Evolutionary conservation across 2,888 invertebrate genomes (phyloP), one percentile per base, ranked within the genome.

Genomic region (Acronicta alni): DNA sequence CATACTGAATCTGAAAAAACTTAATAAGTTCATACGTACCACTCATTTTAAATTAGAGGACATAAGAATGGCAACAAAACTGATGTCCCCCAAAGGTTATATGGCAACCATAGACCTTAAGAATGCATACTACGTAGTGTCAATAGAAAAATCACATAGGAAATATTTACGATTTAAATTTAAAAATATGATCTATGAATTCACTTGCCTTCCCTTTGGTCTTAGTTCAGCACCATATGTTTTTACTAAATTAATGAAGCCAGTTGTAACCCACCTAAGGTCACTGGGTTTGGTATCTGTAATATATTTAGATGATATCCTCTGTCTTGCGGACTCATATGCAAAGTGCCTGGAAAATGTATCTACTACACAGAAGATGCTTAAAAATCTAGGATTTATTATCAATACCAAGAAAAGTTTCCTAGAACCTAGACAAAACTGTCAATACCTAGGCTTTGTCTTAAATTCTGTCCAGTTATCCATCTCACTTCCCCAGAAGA

Each of bases 1-100:
- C n/a, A 68, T 63, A 32, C 16, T 61, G 0, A 60, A 67, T 46
- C 30, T 65, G 1, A 67, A 63, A 56, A 52, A 16, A 10, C 9
- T 10, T 26, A 9, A 26, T 64, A 56, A 44, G 38, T 67, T 9
- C 10, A 32, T 14, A 64, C 61, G 9, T 1, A 23, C 0, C 10
- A 26, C 10, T 2, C 64, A 74, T 18, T 71, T 71, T 42, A 71
- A 74, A 55, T 14, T 71, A 12, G 71, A 69, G 16, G 73, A 71
- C 18, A 23, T 68, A 17, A 46, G 70, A 2, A 71, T 67, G 12
- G 65, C 57, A 17, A n/a, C 58, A 43, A 70, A 62, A 42, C 35
- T 68, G 10, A 43, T 73, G 9, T 38, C 45, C 0, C 46, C 49
- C 12, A 20, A 54, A 23, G 57, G 58, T 18, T 55, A 39, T 12